Percentiles rank a stretch among this genome's conserved stretches.
Evolutionary conservation across 2,888 invertebrate genomes (phyloP).

Genomic region (Tethea ocularis): DNA sequence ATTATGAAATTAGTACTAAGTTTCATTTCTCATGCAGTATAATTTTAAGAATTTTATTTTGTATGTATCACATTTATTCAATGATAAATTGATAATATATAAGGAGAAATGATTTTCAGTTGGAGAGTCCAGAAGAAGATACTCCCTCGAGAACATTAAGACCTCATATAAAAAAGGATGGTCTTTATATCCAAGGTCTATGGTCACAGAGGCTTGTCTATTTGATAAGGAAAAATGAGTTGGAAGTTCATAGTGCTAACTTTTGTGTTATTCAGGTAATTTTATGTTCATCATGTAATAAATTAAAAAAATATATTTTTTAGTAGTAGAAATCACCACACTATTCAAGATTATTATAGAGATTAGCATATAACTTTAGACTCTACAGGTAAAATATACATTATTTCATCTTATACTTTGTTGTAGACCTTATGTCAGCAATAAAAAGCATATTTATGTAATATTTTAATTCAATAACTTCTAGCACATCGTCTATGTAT

Average conservation of each 20-base stretch:
- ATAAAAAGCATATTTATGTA: too few relatives aligned
- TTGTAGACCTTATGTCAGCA: too few relatives aligned
- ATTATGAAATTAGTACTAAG: too few relatives aligned
- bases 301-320: not conserved
- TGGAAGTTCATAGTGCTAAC: conserved; percentile 75
- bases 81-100: too few relatives aligned
- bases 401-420: too few relatives aligned
- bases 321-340: not conserved
- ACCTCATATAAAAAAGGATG: conserved; percentile 69
- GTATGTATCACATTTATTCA: too few relatives aligned
- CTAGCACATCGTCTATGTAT: too few relatives aligned
- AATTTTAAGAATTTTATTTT: too few relatives aligned
- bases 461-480: too few relatives aligned
- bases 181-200: conserved; percentile 65
- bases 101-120: conserved; percentile 60
- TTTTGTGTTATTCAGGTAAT: conserved; percentile 73
- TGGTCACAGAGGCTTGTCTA: conserved; percentile 78
- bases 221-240: conserved; percentile 65
- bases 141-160: conserved; percentile 68
- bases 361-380: too few relatives aligned
- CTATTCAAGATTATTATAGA: too few relatives aligned
- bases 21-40: not conserved
- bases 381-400: too few relatives aligned
- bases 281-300: not conserved
- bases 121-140: conserved; percentile 76